Conservation (phyloP, 1,140 invertebrate genomes). For the Venustaconcha ellipsiformis region DNA sequence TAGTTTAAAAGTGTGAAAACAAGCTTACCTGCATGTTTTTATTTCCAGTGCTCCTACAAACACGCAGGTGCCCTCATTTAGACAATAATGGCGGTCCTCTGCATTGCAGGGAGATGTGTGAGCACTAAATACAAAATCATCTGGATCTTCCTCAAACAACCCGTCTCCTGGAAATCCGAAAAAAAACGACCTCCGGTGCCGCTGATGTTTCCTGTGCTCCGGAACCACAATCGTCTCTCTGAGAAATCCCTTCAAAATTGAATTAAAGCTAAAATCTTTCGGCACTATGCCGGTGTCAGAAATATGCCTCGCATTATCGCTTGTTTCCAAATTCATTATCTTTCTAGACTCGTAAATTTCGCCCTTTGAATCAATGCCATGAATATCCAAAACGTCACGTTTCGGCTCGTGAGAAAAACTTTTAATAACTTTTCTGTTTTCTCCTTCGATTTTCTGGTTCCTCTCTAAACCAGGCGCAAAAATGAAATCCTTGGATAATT, state of each 20-base stretch:
- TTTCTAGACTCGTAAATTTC: not conserved
- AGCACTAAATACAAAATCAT: constrained; percentile 21
- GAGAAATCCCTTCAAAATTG: too few relatives aligned
- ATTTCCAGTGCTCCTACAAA: constrained; percentile 47
- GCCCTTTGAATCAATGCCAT: not conserved
- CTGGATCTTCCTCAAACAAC: constrained; percentile 1
- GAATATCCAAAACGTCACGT: not conserved
- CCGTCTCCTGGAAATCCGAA: constrained; percentile 9
- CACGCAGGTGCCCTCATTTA: constrained; percentile 48
- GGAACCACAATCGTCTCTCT: not conserved
- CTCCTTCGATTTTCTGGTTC: not conserved
- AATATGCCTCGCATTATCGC: constrained; percentile 3
- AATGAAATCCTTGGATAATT: not conserved
- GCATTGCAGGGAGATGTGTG: constrained; percentile 32
- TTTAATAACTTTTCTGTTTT: too few relatives aligned
- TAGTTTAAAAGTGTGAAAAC: not conserved
- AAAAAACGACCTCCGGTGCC: constrained; percentile 15
- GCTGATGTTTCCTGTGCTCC: constrained; percentile 4
- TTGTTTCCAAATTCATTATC: not conserved
- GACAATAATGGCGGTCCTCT: constrained; percentile 43
- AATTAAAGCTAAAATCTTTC: constrained; percentile 4
- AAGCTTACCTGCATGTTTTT: constrained; percentile 48
- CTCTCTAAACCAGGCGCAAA: not conserved
- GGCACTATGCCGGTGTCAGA: constrained; percentile 14
- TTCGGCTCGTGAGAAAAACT: not conserved